Evolutionary conservation across 2,888 invertebrate species (phyloP), one percentile per base, ranked within the genome.

Genomic region (Nemotelus pantherinus): DNA sequence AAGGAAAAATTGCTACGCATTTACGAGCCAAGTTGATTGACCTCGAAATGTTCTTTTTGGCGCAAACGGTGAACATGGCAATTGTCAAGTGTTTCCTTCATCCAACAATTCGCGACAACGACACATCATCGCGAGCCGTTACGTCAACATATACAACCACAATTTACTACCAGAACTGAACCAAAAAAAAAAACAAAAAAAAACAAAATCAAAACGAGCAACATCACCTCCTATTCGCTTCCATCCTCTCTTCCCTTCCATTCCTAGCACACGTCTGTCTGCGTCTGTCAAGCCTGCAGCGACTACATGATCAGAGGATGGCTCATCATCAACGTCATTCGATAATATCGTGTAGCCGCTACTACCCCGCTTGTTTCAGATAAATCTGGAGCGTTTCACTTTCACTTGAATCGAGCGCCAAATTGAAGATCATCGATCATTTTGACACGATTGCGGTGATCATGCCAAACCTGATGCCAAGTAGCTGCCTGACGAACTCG

Each of bases 361-460:
- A 57, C 57, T 57, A 9, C 57, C 10, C 10, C 5, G 3, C 63
- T 63, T 9, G 41, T 10, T 55, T 43, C 9, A 41, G 53, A 48
- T 63, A 60, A 74, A 74, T 60, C 74, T 74, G 74, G 74, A 74
- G 63, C 74, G 47, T 74, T 72, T 74, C 74, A 57, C 74, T 74
- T 74, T 74, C 74, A 63, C 45, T 74, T 25, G 74, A 50, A 47
- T 60, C 48, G 43, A 47, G 74, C 70, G 53, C 55, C 70, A 70
- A 70, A 70, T 70, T 70, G 70, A 70, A 74, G 63, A 74, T 63
- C 74, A 74, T 74, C 74, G 74, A 74, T 74, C 74, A 74, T 48
- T 60, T 70, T 70, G 70, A 70, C 74, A 63, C 50, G 74, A 6
- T 45, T 25, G 72, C 57, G 45, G 39, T 47, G 60, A 74, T 58